Evolutionary conservation across 2,888 invertebrate genomes (phyloP).

Genomic region (Cheilosia soror): DNA sequence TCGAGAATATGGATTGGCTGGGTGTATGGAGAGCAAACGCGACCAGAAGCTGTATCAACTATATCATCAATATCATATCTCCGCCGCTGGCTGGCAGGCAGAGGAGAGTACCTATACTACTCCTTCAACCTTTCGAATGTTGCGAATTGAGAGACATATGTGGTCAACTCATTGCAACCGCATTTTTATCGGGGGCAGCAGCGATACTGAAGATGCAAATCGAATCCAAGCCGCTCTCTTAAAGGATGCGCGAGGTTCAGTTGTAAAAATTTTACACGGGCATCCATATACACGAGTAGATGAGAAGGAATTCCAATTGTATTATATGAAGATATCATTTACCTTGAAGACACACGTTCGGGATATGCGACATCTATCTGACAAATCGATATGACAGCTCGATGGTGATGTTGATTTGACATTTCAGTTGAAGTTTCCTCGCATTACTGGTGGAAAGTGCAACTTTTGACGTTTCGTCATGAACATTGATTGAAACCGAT

Average conservation of each 20-base stretch:
- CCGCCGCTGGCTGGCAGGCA: constrained; percentile 16
- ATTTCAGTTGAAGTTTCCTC: constrained; percentile 11
- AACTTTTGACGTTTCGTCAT: constrained; percentile 26
- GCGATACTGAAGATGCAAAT: constrained; percentile 19
- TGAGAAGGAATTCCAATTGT: constrained; percentile 35
- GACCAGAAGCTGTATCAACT: constrained; percentile 57
- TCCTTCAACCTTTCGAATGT: constrained; percentile 30
- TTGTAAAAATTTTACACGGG: not conserved
- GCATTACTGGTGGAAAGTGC: constrained; percentile 6
- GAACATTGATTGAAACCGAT: constrained; percentile 43
- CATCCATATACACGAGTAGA: not conserved
- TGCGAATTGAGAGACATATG: constrained; percentile 59
- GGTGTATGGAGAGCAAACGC: not conserved
- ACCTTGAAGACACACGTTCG: not conserved
- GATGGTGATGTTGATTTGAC: constrained; percentile 44
- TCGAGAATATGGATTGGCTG: constrained; percentile 23
- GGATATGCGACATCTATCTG: constrained; percentile 49
- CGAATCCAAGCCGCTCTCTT: constrained; percentile 2
- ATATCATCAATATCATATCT: constrained; percentile 64
- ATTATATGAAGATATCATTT: constrained; percentile 54
- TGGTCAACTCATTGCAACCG: constrained; percentile 70
- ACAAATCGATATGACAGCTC: constrained; percentile 60
- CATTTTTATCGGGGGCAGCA: constrained; percentile 61
- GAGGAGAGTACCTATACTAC: constrained; percentile 3
- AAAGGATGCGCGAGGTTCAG: constrained; percentile 1